Conservation (phyloP, 2,113 vertebrate species). For the Gorsachius goisagi region DNA sequence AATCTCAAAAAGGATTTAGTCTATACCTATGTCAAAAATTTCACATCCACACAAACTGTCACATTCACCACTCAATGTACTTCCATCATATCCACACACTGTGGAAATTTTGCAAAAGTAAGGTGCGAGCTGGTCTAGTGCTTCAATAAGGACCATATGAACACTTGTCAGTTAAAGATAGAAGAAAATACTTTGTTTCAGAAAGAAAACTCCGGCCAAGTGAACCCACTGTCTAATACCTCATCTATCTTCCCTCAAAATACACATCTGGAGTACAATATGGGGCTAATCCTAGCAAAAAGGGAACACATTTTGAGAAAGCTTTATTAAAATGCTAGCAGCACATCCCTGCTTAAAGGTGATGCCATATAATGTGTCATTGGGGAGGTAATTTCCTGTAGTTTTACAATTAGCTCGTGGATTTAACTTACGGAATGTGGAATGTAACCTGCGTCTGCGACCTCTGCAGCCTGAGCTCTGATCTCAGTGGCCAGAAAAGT, state of each 20-base stretch:
- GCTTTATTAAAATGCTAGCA: constrained; percentile 34
- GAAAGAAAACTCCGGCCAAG: neutral
- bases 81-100: neutral
- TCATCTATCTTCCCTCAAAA: neutral
- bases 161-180: neutral
- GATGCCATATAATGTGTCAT: neutral
- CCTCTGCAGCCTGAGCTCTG: neutral
- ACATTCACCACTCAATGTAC: neutral
- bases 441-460: neutral
- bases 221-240: neutral
- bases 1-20: neutral
- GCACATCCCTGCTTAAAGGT: constrained; percentile 31
- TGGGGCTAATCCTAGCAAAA: neutral
- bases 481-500: neutral
- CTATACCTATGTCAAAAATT: neutral
- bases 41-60: neutral
- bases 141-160: neutral
- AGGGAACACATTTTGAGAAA: neutral
- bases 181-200: neutral
- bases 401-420: constrained; percentile 38
- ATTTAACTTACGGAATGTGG: constrained; percentile 29
- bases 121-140: neutral
- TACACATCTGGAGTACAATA: constrained; percentile 35
- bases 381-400: constrained; percentile 53
- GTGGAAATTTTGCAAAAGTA: neutral